Conservation (phyloP, 2,888 invertebrate species). For the Phrixothrix hirtus region DNA sequence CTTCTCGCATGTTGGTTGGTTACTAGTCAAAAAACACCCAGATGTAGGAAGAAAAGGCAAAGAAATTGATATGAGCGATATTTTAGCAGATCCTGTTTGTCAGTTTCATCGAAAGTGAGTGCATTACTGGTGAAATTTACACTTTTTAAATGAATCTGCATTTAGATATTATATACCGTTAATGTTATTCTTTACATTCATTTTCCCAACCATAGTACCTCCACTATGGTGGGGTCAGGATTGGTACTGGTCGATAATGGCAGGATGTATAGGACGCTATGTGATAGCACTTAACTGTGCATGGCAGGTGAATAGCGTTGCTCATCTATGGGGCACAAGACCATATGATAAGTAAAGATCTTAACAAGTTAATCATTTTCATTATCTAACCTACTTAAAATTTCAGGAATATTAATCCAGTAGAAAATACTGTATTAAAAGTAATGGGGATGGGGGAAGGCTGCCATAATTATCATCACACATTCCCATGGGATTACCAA, state of each 20-base stretch:
- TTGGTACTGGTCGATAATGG: slow-evolving; percentile 66
- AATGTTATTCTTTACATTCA: slow-evolving; percentile 60
- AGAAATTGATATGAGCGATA: too few relatives aligned
- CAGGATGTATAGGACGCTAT: slow-evolving; percentile 40
- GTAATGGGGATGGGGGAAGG: slow-evolving; percentile 75
- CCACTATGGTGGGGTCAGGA: slow-evolving; percentile 71
- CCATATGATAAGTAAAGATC: slow-evolving; percentile 71
- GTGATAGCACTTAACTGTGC: slow-evolving; percentile 1
- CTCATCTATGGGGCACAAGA: slow-evolving; percentile 75
- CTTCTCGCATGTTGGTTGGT: too few relatives aligned
- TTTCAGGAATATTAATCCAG: slow-evolving; percentile 66
- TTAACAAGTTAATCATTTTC: background rate
- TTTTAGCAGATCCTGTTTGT: too few relatives aligned
- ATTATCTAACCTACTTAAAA: slow-evolving; percentile 2
- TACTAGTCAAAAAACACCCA: too few relatives aligned
- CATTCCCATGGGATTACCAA: slow-evolving; percentile 93
- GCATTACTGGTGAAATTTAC: too few relatives aligned
- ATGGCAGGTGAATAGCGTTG: slow-evolving; percentile 69
- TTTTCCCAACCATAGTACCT: slow-evolving; percentile 63
- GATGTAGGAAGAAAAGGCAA: too few relatives aligned
- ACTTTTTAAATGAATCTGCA: too few relatives aligned
- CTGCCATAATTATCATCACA: slow-evolving; percentile 91
- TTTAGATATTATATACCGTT: slow-evolving; percentile 43
- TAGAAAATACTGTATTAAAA: slow-evolving; percentile 76
- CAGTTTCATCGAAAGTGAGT: too few relatives aligned